Conservation (phyloP, 2,888 invertebrate genomes). For the Epistrophe eligans region DNA sequence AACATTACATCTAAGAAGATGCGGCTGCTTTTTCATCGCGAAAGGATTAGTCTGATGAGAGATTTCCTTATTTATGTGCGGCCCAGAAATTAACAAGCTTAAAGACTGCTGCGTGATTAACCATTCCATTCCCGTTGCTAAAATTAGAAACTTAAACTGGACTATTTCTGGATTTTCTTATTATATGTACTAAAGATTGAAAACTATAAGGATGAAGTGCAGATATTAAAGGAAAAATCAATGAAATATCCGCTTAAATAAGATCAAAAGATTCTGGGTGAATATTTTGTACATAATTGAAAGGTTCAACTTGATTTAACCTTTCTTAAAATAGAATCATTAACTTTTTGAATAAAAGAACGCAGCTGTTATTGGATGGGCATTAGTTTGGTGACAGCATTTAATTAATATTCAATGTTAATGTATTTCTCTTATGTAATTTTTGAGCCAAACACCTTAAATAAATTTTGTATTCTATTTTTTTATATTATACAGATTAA, state of each 20-base stretch:
- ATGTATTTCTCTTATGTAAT: no score
- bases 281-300: constrained; percentile 5
- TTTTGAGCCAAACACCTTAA: no score
- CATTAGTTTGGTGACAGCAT: background rate
- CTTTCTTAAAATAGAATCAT: constrained; percentile 28
- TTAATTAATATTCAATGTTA: background rate
- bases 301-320: constrained; percentile 49
- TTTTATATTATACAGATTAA: no score
- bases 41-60: constrained; percentile 39
- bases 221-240: background rate
- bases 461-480: no score
- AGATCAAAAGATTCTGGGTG: background rate
- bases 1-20: background rate
- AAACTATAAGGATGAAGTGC: background rate
- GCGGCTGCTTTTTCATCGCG: constrained; percentile 31
- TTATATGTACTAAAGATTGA: background rate
- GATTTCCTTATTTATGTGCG: constrained; percentile 53
- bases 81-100: constrained; percentile 18
- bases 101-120: background rate
- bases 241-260: background rate
- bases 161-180: constrained; percentile 17
- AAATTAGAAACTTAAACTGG: constrained; percentile 33
- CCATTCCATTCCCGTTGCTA: background rate
- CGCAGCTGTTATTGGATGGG: constrained; percentile 7
- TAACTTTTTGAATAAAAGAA: constrained; percentile 39